phyloP scores from a whole-genome alignment of 2,113 vertebrate genomes.

The Labrus mixtus region DNA sequence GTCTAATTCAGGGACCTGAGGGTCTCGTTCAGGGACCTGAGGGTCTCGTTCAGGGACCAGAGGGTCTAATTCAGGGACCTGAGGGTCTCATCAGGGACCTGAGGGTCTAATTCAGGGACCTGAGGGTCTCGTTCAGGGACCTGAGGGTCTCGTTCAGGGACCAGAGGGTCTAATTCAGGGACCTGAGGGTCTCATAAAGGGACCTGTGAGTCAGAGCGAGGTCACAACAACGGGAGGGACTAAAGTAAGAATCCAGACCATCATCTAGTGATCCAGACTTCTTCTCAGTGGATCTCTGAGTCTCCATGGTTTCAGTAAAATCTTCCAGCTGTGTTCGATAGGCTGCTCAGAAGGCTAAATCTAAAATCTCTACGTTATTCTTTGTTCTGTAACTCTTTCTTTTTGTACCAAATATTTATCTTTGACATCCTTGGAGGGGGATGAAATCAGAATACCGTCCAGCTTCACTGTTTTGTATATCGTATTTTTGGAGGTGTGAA shows the following conservation, averaged over 20 bases:
- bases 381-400: conserved; percentile 87
- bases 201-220: conserved; percentile 31
- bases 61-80: neutral
- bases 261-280: neutral
- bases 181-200: neutral
- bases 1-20: neutral
- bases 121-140: neutral
- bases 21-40: neutral
- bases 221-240: neutral
- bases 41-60: neutral
- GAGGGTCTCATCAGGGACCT: neutral
- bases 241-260: neutral
- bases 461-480: conserved; percentile 70
- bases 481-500: conserved; percentile 74
- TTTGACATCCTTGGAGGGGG: conserved; percentile 72
- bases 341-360: conserved; percentile 86
- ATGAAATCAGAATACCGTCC: conserved; percentile 42
- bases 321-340: conserved; percentile 72
- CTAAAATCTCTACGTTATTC: conserved; percentile 78
- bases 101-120: neutral
- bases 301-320: conserved; percentile 47
- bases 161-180: neutral
- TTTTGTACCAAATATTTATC: conserved; percentile 96
- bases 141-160: neutral
- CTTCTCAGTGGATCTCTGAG: neutral